Percentiles rank a stretch among this genome's conserved stretches.
phyloP scores from a whole-genome alignment of 2,797 vertebrate genomes.

The Threskiornis aethiopicus region DNA sequence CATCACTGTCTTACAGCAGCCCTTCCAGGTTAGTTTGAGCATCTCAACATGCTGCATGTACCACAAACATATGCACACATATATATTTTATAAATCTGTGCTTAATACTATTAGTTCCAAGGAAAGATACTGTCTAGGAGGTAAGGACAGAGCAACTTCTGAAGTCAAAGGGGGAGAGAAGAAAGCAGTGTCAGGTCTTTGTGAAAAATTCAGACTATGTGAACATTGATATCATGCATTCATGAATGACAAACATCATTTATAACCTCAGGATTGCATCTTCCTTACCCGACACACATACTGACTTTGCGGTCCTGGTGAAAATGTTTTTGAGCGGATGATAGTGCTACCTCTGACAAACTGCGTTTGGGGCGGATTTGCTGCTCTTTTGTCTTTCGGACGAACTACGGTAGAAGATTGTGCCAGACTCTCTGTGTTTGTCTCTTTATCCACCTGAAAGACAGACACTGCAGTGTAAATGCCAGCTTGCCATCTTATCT shows the following conservation, averaged over 20 bases:
- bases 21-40: not conserved
- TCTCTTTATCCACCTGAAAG: slow-evolving; percentile 91
- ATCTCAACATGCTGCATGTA: not conserved
- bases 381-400: slow-evolving; percentile 88
- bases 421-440: slow-evolving; percentile 82
- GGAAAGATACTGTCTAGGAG: not conserved
- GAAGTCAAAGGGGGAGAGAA: not conserved
- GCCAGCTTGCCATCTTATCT: not conserved
- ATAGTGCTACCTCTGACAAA: slow-evolving; percentile 94
- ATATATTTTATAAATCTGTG: not conserved
- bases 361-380: slow-evolving; percentile 81
- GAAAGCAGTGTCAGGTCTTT: not conserved
- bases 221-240: not conserved
- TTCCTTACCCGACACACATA: slow-evolving; percentile 93
- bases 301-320: slow-evolving; percentile 95
- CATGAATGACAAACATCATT: not conserved
- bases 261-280: not conserved
- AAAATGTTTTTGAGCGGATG: slow-evolving; percentile 98
- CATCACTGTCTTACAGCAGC: not conserved
- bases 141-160: not conserved
- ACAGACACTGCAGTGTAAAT: not conserved
- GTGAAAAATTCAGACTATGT: not conserved
- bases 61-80: not conserved
- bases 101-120: not conserved
- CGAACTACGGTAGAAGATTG: slow-evolving; percentile 85